Evolutionary conservation across 2,797 vertebrate genomes (phyloP).

Genomic region (Phataginus tricuspis): DNA sequence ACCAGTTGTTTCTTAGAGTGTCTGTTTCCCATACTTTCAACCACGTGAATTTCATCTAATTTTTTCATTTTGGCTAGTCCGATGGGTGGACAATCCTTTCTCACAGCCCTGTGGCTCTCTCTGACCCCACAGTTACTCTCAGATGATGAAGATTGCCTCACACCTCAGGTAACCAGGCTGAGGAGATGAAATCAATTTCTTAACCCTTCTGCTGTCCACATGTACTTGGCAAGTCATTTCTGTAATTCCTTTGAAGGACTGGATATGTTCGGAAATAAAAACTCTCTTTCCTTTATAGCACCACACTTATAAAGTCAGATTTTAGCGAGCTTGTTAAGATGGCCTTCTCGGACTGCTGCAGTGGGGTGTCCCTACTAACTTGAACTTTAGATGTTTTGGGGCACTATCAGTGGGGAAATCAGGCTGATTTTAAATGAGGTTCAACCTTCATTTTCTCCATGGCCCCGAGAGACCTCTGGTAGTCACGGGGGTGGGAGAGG

Average conservation of each 20-base stretch:
- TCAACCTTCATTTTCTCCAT: background rate
- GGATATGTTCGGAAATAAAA: conserved; percentile 5
- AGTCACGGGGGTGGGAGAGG: background rate
- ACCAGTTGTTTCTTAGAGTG: background rate
- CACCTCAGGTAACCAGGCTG: background rate
- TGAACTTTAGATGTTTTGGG: background rate
- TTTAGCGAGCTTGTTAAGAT: background rate
- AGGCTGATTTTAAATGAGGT: conserved; percentile 31
- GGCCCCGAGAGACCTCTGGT: background rate
- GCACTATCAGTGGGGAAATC: background rate
- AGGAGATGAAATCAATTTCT: background rate
- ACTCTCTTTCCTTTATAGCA: conserved; percentile 13
- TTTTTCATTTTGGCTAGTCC: background rate
- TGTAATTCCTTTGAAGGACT: conserved; percentile 32
- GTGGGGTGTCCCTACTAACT: background rate
- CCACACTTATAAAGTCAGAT: background rate
- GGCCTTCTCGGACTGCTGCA: background rate
- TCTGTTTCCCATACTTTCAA: conserved; percentile 32
- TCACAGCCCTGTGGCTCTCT: background rate
- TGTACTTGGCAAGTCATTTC: background rate
- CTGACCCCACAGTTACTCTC: background rate
- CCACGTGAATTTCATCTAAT: background rate
- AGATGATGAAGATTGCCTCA: background rate
- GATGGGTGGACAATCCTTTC: background rate
- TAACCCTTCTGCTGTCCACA: background rate